phyloP scores from a whole-genome alignment of 2,888 invertebrate species.

The Eustalomyia histrio region DNA sequence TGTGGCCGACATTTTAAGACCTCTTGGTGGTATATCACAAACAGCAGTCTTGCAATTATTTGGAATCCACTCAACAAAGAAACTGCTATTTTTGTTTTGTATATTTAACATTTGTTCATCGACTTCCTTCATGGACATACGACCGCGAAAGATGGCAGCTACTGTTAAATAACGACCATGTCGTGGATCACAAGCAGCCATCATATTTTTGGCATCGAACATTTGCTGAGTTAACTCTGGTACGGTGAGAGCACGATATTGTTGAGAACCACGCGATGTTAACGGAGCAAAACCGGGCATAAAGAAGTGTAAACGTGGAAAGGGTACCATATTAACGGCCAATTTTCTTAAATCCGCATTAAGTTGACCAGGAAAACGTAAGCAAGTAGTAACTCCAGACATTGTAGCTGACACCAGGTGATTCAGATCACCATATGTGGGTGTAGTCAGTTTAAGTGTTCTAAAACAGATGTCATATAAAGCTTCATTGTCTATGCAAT shows the following conservation, averaged over 20 bases:
- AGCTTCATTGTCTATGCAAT: constrained; percentile 95
- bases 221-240: constrained; percentile 94
- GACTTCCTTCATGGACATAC: constrained; percentile 97
- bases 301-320: constrained; percentile 97
- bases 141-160: constrained; percentile 93
- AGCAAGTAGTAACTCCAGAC: constrained; percentile 93
- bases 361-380: constrained; percentile 94
- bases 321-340: constrained; percentile 98
- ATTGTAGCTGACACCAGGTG: constrained; percentile 93
- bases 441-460: constrained; percentile 91
- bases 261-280: constrained; percentile 93
- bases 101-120: constrained; percentile 96
- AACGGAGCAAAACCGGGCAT: constrained; percentile 98
- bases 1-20: constrained; percentile 96
- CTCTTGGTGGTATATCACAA: constrained; percentile 94
- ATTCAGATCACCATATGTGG: constrained; percentile 96
- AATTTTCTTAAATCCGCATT: constrained; percentile 95
- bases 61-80: constrained; percentile 96
- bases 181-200: constrained; percentile 96
- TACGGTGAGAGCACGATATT: constrained; percentile 93
- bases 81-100: constrained; percentile 95
- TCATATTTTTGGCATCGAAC: constrained; percentile 98
- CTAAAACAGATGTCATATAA: constrained; percentile 96
- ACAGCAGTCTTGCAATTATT: constrained; percentile 96
- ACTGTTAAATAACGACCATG: constrained; percentile 95